These are phyloP conservation scores for Bolborhynchus lineola DNA, from an alignment of 2,113 vertebrate species.

Conservation along the genomic window DNA sequence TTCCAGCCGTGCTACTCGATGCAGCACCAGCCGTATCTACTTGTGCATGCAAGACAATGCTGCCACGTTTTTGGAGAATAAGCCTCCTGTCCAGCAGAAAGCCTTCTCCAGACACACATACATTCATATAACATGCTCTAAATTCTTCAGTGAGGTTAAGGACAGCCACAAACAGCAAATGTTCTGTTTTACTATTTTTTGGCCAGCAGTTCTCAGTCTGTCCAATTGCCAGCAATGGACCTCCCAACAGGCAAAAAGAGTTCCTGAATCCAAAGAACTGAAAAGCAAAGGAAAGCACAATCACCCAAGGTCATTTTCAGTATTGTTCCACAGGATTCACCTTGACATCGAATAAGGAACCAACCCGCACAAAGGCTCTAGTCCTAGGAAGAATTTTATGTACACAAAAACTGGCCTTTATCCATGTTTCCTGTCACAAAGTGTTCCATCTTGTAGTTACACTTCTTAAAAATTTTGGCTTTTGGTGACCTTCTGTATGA, in stretches of 20 bases:
- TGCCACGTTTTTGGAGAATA: constrained; percentile 8
- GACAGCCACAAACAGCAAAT: constrained; percentile 1
- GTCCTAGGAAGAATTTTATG: constrained; percentile 42
- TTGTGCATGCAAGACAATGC: constrained; percentile 51
- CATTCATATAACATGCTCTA: constrained; percentile 32
- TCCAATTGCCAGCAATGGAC: constrained; percentile 63
- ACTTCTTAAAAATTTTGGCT: neutral
- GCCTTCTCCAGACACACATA: constrained; percentile 7
- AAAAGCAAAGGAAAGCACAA: constrained; percentile 21
- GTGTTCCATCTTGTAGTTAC: neutral
- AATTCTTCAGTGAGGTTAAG: constrained; percentile 27
- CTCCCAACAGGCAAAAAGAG: neutral
- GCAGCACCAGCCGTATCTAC: constrained; percentile 25
- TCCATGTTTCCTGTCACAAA: constrained; percentile 17
- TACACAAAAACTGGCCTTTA: constrained; percentile 73
- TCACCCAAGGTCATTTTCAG: constrained; percentile 2
- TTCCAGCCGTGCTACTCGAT: neutral
- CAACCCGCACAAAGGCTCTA: constrained; percentile 33
- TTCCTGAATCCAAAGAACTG: constrained; percentile 11
- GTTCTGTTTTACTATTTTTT: constrained; percentile 5
- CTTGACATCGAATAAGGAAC: constrained; percentile 35
- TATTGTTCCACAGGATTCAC: constrained; percentile 1
- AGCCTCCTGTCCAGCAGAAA: constrained; percentile 41
- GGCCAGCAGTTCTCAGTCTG: constrained; percentile 41
- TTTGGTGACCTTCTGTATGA: neutral